Conservation (phyloP, 2,888 invertebrate genomes). For the Tupiocoris notatus region DNA sequence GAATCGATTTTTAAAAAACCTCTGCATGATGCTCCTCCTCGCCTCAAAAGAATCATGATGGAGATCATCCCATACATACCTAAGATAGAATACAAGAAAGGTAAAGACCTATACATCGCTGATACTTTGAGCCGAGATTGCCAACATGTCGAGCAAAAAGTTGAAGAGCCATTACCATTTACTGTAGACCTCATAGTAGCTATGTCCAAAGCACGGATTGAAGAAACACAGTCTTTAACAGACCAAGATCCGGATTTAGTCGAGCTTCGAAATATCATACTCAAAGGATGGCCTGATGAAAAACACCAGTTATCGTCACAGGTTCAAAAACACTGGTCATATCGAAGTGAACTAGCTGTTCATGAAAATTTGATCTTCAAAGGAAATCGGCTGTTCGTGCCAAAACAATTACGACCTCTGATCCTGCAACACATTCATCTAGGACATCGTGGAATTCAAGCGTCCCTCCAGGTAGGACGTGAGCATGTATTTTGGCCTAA, state of each 20-base stretch:
- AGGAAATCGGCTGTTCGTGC: not conserved
- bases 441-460: not conserved
- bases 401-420: not conserved
- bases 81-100: not conserved
- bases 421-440: not conserved
- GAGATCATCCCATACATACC: conserved; percentile 17
- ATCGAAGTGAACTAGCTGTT: too few relatives aligned
- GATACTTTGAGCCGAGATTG: conserved; percentile 26
- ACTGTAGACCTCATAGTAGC: too few relatives aligned
- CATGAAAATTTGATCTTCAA: not conserved
- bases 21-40: conserved; percentile 1
- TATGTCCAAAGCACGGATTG: not conserved
- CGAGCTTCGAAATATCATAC: too few relatives aligned
- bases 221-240: not conserved
- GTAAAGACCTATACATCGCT: conserved; percentile 8
- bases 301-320: too few relatives aligned
- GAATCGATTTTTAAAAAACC: conserved; percentile 10
- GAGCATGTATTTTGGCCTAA: conserved; percentile 2
- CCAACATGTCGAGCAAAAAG: not conserved
- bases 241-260: not conserved
- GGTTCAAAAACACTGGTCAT: too few relatives aligned
- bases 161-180: not conserved
- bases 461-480: not conserved
- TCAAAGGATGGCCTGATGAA: not conserved
- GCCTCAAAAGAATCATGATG: conserved; percentile 6